A percentile compares a stretch with the other conserved stretches of the same genome.
These are phyloP conservation scores for Phymanthus crucifer DNA, from an alignment of 92 coral and sea anemone species.

Conservation along the genomic window DNA sequence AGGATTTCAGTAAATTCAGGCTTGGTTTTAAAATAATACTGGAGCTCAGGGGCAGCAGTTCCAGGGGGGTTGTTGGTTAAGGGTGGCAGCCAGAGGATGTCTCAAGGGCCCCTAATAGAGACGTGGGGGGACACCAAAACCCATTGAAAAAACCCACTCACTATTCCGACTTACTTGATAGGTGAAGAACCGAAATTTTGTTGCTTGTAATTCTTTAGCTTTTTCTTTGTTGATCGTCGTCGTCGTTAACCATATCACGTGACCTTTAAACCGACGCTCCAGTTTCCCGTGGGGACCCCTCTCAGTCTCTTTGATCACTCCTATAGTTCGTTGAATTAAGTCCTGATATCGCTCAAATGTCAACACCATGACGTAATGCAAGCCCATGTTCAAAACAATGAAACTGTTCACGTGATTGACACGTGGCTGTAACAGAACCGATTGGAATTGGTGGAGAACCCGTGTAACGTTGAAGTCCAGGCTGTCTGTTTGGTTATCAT, in stretches of 20 bases:
- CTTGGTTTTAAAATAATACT: no score
- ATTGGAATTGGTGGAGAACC: slow-evolving; percentile 63
- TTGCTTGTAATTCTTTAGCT: slow-evolving; percentile 55
- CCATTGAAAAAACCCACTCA: neutral
- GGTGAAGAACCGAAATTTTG: slow-evolving; percentile 67
- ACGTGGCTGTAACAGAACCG: slow-evolving; percentile 54
- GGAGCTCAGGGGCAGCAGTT: no score
- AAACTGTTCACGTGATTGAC: slow-evolving; percentile 76
- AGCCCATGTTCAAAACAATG: slow-evolving; percentile 70
- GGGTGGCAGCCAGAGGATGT: no score
- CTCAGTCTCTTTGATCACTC: slow-evolving; percentile 39
- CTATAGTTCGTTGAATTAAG: slow-evolving; percentile 58
- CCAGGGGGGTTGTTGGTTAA: no score
- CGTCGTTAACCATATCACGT: slow-evolving; percentile 79
- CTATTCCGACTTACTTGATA: slow-evolving; percentile 38
- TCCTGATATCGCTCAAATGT: slow-evolving; percentile 63
- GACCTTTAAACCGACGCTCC: slow-evolving; percentile 42
- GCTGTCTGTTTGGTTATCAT: slow-evolving; percentile 56
- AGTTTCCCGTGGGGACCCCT: slow-evolving; percentile 26
- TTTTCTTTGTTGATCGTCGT: slow-evolving; percentile 80
- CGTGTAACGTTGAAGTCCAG: slow-evolving; percentile 64
- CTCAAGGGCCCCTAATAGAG: no score
- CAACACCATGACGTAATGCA: slow-evolving; percentile 76
- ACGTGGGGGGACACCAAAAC: no score
- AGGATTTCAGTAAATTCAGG: neutral